These are phyloP conservation scores for Apostichopus japonicus DNA, from an alignment of 35 echinoderm and acorn worm species.

Conservation along the genomic window DNA sequence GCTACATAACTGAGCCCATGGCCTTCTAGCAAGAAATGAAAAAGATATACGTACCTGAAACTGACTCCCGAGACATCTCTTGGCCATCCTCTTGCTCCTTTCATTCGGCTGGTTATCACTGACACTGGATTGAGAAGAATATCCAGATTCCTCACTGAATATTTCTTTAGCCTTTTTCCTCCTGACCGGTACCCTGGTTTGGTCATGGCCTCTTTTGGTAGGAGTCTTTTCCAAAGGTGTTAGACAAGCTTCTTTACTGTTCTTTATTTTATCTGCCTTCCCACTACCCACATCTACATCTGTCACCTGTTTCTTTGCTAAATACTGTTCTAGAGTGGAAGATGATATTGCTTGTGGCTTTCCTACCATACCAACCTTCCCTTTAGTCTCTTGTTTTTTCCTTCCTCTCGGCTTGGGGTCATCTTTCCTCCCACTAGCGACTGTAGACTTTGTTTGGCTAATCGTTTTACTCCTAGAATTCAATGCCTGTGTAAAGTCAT, in stretches of 20 bases:
- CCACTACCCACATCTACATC: neutral
- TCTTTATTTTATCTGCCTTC: neutral
- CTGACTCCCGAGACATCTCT: conserved; percentile 33
- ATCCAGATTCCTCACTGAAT: conserved; percentile 29
- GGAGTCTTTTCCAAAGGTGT: conserved; percentile 34
- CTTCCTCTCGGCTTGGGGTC: neutral
- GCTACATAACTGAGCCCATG: too few species aligned
- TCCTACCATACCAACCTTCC: neutral
- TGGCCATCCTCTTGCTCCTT: neutral
- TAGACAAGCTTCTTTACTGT: neutral
- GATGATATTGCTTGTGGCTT: neutral
- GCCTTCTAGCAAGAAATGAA: too few species aligned
- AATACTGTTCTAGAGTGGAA: conserved; percentile 12
- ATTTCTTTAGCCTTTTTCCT: conserved; percentile 46
- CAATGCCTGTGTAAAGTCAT: conserved; percentile 29
- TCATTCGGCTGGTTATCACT: conserved; percentile 12
- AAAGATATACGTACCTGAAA: neutral
- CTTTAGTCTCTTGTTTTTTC: neutral
- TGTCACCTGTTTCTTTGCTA: neutral
- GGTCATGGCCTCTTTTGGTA: conserved; percentile 44
- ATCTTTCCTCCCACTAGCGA: neutral
- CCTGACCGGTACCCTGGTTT: conserved; percentile 23
- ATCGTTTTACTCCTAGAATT: neutral
- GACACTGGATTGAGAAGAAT: conserved; percentile 31
- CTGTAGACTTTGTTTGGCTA: neutral